Evolutionary conservation across 2,113 vertebrate genomes (phyloP), one percentile per base, ranked within the genome.

Genomic region (Prochilodus magdalenae): DNA sequence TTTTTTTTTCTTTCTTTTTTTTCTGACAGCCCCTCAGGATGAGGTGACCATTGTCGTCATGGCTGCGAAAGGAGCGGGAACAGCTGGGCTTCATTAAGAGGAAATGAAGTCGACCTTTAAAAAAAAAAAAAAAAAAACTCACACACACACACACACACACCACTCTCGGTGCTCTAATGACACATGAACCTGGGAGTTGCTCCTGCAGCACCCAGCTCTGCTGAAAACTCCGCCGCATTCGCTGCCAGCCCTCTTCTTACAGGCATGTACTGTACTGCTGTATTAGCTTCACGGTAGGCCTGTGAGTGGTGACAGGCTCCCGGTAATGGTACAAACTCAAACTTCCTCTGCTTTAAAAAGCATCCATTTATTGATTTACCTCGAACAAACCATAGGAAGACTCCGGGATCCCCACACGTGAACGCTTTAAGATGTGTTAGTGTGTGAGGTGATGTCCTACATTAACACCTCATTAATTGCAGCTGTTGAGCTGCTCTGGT

Each of bases 41-140:
- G 76, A 83, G 77, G 80, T 82, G 87, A 84, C 85, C 83, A 83
- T 82, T 77, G 84, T 83, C 72, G 78, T 83, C 81, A 84, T 72
- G 66, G 76, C 78, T 49, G 77, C 26, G 49, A 83, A 86, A 81
- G 72, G 86, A 83, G 73, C 79, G 63, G 63, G 75, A 89, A 85
- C 89, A 90, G 85, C 89, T 89, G 87, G 85, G 78, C 82, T 85
- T 87, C 84, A 88, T 90, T 90, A 87, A 83, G 40, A 86, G 79
- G 86, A 86, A 86, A 87, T 88, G 83, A 87, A 85, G 81, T 77
- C 80, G 80, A 83, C 83, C 77, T 84, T 87, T 87, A 83, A 30
- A 27, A 74, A 70, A 84, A 84, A 51, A 53, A 73, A 69, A 81
- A 78, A 76, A 83, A 75, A 59, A 81, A 79, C 44, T 60, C 69